Evolutionary conservation across 2,888 invertebrate species (phyloP).

Genomic region (Drosophila borborema): DNA sequence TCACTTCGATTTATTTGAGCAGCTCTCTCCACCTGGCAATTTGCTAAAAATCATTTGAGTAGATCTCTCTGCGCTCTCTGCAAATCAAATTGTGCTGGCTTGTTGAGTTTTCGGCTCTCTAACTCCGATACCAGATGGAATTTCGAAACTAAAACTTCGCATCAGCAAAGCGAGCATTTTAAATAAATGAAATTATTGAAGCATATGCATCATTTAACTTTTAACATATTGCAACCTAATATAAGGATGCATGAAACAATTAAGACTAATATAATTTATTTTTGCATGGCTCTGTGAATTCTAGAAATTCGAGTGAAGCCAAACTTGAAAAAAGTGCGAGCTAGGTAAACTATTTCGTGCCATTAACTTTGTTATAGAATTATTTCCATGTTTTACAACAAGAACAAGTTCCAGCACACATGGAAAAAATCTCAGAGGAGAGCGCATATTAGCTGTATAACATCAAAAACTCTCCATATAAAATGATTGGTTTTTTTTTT

Average conservation of each 20-base stretch:
- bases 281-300: too few species aligned
- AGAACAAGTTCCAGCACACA: not conserved
- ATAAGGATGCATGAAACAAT: not conserved
- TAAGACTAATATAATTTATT: too few species aligned
- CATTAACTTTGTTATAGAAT: not conserved
- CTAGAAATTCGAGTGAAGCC: too few species aligned
- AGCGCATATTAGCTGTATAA: not conserved
- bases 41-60: conserved; percentile 55
- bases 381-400: not conserved
- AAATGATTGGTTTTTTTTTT: too few species aligned
- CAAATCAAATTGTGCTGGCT: conserved; percentile 14
- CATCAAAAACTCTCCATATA: not conserved
- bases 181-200: not conserved
- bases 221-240: not conserved
- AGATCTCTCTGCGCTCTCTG: conserved; percentile 33
- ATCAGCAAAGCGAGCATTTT: conserved; percentile 20
- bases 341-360: not conserved
- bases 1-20: conserved; percentile 56
- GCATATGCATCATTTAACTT: not conserved
- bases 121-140: not conserved
- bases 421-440: not conserved
- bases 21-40: conserved; percentile 58
- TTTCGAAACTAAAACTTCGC: conserved; percentile 6
- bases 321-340: not conserved
- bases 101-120: conserved; percentile 3